Evolutionary conservation across 2,797 vertebrate genomes (phyloP).

Genomic region (Cephalopachus bancanus): DNA sequence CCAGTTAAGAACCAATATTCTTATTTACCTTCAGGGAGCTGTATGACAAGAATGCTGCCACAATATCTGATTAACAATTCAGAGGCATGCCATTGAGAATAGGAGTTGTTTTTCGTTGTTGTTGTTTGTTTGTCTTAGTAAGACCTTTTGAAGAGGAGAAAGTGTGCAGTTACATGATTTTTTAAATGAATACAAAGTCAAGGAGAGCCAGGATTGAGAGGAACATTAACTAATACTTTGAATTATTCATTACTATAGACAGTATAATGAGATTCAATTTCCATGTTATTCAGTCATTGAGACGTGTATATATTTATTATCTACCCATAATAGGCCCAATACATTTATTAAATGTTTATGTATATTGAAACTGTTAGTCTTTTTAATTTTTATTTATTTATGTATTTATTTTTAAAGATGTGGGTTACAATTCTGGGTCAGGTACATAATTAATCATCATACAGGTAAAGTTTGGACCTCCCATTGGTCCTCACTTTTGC

Average conservation of each 20-base stretch:
- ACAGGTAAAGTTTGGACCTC: no score
- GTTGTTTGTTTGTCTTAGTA: neutral
- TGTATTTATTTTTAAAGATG: no score
- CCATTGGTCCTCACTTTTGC: no score
- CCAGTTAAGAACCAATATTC: accelerated
- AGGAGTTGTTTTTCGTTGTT: neutral
- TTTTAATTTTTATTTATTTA: neutral
- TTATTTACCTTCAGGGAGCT: constrained; percentile 53
- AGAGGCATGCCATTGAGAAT: constrained; percentile 22
- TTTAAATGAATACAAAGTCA: neutral
- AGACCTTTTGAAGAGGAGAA: constrained; percentile 2
- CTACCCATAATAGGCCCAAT: constrained; percentile 18
- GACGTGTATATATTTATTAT: neutral
- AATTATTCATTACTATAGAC: constrained; percentile 55
- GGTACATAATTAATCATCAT: no score
- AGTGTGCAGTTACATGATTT: neutral
- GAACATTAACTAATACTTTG: neutral
- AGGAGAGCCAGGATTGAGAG: neutral
- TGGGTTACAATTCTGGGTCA: no score
- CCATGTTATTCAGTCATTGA: constrained; percentile 57
- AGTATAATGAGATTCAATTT: constrained; percentile 48
- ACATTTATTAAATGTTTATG: constrained; percentile 57
- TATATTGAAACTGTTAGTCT: neutral
- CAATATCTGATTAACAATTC: constrained; percentile 48
- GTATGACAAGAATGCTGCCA: neutral